Base-by-base conservation (phyloP, 2,797 vertebrate genomes). In the Tenualosa thibaudeaui region DNA sequence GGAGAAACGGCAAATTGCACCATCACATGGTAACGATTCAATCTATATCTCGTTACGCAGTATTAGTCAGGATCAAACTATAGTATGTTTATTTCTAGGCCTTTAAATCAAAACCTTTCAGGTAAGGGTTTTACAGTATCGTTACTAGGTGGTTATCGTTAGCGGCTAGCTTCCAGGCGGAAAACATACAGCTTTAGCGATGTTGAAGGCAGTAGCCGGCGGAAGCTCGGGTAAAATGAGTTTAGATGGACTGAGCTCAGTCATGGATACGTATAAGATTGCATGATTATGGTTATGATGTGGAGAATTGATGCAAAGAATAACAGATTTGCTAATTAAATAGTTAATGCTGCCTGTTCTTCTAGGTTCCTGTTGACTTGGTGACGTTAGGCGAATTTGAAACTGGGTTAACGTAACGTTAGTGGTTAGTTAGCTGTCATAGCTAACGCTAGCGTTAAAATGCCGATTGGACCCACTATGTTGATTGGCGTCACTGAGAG, bases 111-210 rank as follows among this genome's bases (percentile, higher is more conserved):
- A 43, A 78, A 78, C 71, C 71, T 78, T 17, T 40, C 43, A 78
- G 40, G 37, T 43, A 78, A 46, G 22, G 58, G 22, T 62, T 78
- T 53, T 56, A 56, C 17, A 24, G 46, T 22, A 19, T 22, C 17
- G 37, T 78, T 78, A 71, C 31, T 71, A 43, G 40, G 71, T 78
- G 37, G 71, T 37, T 43, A 75, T 19, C 40, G 19, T 40, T 78
- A 78, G 71, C 71, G 31, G 40, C 71, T 78, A 78, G 71, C 37
- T 46, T 43, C 40, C 71, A 78, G 71, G 22, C 37, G 71, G 71
- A 78, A 40, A 78, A 78, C 71, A 40, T 43, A 37, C 31, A 75
- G 17, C 71, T 4, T 78, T 43, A 78, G 71, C 71, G 19, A 43
- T 78, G 71, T 78, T 78, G 46, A 19, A 78, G 40, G 71, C 40